Conservation (phyloP, 2,797 vertebrate species). For the Thalassophryne amazonica region DNA sequence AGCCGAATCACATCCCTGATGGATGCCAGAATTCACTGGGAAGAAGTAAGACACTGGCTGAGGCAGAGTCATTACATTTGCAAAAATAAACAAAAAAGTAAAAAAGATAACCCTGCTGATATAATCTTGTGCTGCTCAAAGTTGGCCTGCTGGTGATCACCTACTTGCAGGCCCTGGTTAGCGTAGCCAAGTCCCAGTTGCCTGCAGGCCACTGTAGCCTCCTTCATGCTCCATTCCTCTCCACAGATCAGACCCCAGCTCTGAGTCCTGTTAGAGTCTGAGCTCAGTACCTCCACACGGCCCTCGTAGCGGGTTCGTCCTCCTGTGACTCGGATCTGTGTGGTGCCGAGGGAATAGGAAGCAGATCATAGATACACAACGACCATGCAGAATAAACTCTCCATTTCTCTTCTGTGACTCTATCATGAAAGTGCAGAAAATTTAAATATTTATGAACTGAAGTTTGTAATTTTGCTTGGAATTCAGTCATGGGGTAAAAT, state of each 20-base stretch:
- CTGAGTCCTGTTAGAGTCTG: slow-evolving; percentile 70
- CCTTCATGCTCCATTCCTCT: slow-evolving; percentile 89
- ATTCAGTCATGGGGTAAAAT: no score
- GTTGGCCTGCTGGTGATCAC: slow-evolving; percentile 56
- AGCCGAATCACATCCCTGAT: no score
- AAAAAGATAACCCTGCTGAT: no score
- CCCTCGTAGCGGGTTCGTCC: slow-evolving; percentile 90
- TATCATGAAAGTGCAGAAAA: no score
- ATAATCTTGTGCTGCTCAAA: neutral
- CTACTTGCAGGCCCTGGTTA: slow-evolving; percentile 93
- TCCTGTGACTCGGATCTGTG: slow-evolving; percentile 90
- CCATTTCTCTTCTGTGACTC: neutral
- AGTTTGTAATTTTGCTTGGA: neutral
- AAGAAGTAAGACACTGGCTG: no score
- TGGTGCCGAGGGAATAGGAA: slow-evolving; percentile 52
- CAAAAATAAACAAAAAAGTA: slow-evolving; percentile 9
- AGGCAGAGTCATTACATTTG: slow-evolving; percentile 31
- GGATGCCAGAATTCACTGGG: no score
- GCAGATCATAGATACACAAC: slow-evolving; percentile 30
- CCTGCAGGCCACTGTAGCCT: slow-evolving; percentile 92
- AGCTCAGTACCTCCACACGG: slow-evolving; percentile 85
- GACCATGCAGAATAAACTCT: neutral
- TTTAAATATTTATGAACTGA: no score
- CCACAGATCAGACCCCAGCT: slow-evolving; percentile 94
- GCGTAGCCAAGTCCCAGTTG: slow-evolving; percentile 94